Percentiles rank a stretch among this genome's conserved stretches.
Conservation (phyloP, 2,113 vertebrate genomes). For the Poicephalus meyeri region DNA sequence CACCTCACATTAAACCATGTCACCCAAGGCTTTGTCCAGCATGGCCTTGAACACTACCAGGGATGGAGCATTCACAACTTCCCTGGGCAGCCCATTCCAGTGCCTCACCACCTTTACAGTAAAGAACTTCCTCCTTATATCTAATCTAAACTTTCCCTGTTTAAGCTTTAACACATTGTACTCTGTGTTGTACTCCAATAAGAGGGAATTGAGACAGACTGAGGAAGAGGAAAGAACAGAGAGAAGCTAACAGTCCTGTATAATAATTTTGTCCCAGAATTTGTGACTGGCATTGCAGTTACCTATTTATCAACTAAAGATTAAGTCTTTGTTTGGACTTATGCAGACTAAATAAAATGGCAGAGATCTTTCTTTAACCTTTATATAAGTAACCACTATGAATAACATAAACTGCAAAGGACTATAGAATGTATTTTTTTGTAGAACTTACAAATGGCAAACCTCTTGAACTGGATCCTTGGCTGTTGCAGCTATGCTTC, state of each 20-base stretch:
- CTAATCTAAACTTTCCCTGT: too few relatives aligned
- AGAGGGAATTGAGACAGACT: neutral
- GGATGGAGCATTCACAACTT: too few relatives aligned
- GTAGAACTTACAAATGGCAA: neutral
- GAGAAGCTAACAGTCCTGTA: neutral
- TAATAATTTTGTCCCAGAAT: neutral
- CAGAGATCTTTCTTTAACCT: neutral
- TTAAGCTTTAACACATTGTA: too few relatives aligned
- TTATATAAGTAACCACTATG: neutral
- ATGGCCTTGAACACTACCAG: too few relatives aligned
- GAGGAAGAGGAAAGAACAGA: neutral
- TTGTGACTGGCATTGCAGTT: neutral
- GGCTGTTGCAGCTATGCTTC: neutral
- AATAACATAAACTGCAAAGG: neutral
- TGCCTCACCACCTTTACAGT: too few relatives aligned
- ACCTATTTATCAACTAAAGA: neutral
- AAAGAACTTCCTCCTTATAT: too few relatives aligned
- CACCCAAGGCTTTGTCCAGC: too few relatives aligned
- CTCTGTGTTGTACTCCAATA: neutral
- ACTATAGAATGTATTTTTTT: neutral
- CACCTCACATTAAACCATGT: too few relatives aligned
- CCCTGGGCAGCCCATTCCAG: too few relatives aligned
- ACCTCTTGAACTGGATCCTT: neutral
- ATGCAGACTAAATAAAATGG: neutral
- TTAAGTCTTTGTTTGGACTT: neutral